phyloP scores from a whole-genome alignment of 2,797 vertebrate genomes.

The Galago senegalensis region DNA sequence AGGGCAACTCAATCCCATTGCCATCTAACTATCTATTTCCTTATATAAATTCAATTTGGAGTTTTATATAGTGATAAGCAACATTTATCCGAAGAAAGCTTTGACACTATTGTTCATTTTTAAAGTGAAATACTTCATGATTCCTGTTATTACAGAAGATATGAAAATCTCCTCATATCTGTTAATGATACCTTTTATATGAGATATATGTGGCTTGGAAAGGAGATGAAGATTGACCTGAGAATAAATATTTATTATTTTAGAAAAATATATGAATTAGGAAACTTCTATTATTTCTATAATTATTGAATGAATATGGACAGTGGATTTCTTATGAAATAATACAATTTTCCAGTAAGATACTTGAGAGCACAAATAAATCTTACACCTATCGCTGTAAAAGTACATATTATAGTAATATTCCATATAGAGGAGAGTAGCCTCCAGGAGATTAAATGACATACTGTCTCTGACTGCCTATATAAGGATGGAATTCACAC shows the following conservation, averaged over 20 bases:
- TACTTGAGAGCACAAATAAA: conserved; percentile 46
- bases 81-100: conserved; percentile 33
- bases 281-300: conserved; percentile 30
- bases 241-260: conserved; percentile 46
- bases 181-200: neutral
- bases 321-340: conserved; percentile 45
- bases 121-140: conserved; percentile 56
- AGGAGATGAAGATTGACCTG: conserved; percentile 53
- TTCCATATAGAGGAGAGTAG: conserved; percentile 25
- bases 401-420: conserved; percentile 27
- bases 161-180: neutral
- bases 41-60: neutral
- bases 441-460: conserved; percentile 25
- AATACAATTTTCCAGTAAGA: neutral
- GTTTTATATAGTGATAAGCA: neutral
- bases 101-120: neutral
- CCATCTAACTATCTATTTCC: neutral
- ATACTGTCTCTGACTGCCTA: neutral
- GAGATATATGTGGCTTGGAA: neutral
- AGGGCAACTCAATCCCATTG: neutral
- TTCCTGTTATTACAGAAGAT: neutral
- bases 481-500: conserved; percentile 35
- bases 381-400: conserved; percentile 42
- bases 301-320: neutral
- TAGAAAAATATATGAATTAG: conserved; percentile 6